These are phyloP conservation scores for Pseudomyrmex dendroicus DNA, from an alignment of 1,140 invertebrate species.

Conservation along the genomic window DNA sequence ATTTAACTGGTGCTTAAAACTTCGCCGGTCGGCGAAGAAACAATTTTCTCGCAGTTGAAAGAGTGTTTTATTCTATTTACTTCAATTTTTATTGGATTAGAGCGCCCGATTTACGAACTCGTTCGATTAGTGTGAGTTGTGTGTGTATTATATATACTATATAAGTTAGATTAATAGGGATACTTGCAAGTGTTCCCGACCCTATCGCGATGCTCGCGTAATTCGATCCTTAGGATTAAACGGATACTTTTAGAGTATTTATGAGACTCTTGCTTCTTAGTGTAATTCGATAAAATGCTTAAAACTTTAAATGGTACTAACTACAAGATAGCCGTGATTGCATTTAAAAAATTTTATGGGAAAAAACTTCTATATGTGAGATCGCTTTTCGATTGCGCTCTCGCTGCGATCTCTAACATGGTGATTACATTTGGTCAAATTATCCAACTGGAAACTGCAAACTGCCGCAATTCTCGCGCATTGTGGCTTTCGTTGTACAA, in stretches of 20 bases:
- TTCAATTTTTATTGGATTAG: conserved; percentile 26
- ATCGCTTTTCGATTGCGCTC: conserved; percentile 25
- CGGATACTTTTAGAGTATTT: conserved; percentile 34
- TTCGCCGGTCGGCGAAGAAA: background rate
- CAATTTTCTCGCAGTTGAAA: conserved; percentile 32
- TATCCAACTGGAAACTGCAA: conserved; percentile 7
- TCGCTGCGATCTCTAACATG: background rate
- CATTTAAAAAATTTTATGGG: conserved; percentile 31
- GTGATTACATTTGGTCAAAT: conserved; percentile 27
- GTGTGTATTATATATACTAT: background rate
- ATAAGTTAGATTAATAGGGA: conserved; percentile 26
- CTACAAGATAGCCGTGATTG: background rate
- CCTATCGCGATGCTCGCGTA: background rate
- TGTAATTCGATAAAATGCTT: conserved; percentile 30
- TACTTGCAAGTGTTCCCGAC: conserved; percentile 14
- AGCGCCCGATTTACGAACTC: conserved; percentile 18
- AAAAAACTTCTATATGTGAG: conserved; percentile 12
- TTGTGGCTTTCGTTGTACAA: background rate
- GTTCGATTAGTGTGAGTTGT: background rate
- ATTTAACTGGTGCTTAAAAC: conserved; percentile 45
- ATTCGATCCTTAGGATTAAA: conserved; percentile 35
- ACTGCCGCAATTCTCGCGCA: background rate
- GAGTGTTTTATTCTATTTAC: conserved; percentile 19
- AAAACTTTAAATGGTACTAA: conserved; percentile 46
- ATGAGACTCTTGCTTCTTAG: conserved; percentile 6